Evolutionary conservation across 2,888 invertebrate species (phyloP), one percentile per base, ranked within the genome.

Genomic region (Pseudoips prasinana): DNA sequence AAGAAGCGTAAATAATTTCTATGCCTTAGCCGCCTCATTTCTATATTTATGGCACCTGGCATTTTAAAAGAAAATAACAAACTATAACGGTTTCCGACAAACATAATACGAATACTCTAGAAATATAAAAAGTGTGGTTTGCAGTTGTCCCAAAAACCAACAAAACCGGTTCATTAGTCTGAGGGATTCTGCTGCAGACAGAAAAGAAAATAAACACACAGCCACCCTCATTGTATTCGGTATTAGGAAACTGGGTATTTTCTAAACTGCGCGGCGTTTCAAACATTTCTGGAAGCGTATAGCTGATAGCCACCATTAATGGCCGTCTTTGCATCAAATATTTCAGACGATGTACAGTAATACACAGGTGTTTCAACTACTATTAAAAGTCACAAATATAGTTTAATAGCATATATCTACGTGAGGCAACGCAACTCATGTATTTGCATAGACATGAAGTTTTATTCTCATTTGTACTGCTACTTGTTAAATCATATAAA

Each of bases 161-260:
- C 71, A 61, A 64, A 77, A 80, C 79, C 77, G 77, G 83, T 81
- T 74, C 69, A 67, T 69, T 71, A 66, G 65, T 64, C 46, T 52
- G 61, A 60, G 64, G 68, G 64, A 64, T 71, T 66, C 62, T 58
- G 61, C 47, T 48, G 47, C 65, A 60, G 50, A 65, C 62, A 68
- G 71, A 73, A 79, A 79, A 69, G 59, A 63, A 72, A 73, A 73
- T 64, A 77, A 79, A 75, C 73, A 36, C 46, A 46, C 46, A 58
- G 53, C 49, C 51, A 58, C 65, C 63, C 58, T 64, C 63, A 46
- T 49, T 44, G 30, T 62, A 41, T 46, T 51, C 51, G 39, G 58
- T 58, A 58, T 66, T 61, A 64, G 59, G 64, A 63, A 58, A 59
- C 38, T 41, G 46, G 10, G 20, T n/a, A 32, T 35, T 37, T 48